Conservation (phyloP, 1,140 invertebrate genomes). For the honey bee (Apis mellifera) region Amel_HAv3.1 CM009931.2:5265001-5265500, state of each 20-base stretch:
- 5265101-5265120: background rate
- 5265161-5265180: slow-evolving; percentile 1
- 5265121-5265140: background rate
- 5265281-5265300: too few species aligned
- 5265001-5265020: slow-evolving; percentile 56
- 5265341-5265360: too few species aligned
- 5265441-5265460: background rate
- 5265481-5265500: background rate
- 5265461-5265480: background rate
- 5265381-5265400: too few species aligned
- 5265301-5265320: too few species aligned
- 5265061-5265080: slow-evolving; percentile 22
- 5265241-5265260: background rate
- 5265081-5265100: slow-evolving; percentile 3
- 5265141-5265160: background rate
- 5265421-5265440: too few species aligned
- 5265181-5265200: too few species aligned
- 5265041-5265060: slow-evolving; percentile 21
- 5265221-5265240: too few species aligned
- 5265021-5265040: slow-evolving; percentile 29
- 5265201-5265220: too few species aligned
- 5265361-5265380: too few species aligned
- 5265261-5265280: too few species aligned
- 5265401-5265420: too few species aligned
- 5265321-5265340: too few species aligned